Conservation (phyloP, 2,888 invertebrate genomes). For the Gisinianus flammeolus region DNA sequence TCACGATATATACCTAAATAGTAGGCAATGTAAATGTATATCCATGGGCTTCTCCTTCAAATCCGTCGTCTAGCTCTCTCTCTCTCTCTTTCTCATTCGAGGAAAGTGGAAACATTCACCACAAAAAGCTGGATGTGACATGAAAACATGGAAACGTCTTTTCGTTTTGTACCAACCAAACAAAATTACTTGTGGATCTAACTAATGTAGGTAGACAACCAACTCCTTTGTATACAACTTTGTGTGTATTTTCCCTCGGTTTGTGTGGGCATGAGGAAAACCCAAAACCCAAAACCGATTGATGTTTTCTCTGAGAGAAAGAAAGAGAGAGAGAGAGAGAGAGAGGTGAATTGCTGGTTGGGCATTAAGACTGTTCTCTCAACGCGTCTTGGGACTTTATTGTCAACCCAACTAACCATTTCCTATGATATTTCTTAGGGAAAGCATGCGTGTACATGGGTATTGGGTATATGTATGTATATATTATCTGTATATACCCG, state of each 20-base stretch:
- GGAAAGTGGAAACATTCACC: too few species aligned
- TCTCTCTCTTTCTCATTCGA: too few species aligned
- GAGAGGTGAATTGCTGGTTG: not conserved
- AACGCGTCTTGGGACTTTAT: not conserved
- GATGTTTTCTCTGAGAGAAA: not conserved
- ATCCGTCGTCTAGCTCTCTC: too few species aligned
- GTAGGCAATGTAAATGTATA: too few species aligned
- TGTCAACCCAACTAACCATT: not conserved
- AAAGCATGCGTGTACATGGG: not conserved
- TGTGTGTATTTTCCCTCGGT: not conserved
- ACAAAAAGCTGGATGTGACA: not conserved
- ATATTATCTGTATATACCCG: not conserved
- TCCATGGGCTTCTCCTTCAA: too few species aligned
- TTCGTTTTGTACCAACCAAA: not conserved
- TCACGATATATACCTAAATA: too few species aligned
- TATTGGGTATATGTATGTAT: not conserved
- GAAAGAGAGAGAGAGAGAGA: too few species aligned
- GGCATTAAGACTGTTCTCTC: not conserved
- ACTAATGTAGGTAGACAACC: constrained; percentile 5
- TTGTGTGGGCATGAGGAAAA: not conserved
- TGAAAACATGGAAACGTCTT: not conserved
- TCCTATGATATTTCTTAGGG: not conserved
- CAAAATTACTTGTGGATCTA: constrained; percentile 19
- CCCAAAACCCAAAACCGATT: not conserved
- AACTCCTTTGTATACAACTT: not conserved